Percentiles rank a stretch among this genome's conserved stretches.
Conservation (phyloP, 1,140 invertebrate genomes). For the Campoletis sonorensis region DNA sequence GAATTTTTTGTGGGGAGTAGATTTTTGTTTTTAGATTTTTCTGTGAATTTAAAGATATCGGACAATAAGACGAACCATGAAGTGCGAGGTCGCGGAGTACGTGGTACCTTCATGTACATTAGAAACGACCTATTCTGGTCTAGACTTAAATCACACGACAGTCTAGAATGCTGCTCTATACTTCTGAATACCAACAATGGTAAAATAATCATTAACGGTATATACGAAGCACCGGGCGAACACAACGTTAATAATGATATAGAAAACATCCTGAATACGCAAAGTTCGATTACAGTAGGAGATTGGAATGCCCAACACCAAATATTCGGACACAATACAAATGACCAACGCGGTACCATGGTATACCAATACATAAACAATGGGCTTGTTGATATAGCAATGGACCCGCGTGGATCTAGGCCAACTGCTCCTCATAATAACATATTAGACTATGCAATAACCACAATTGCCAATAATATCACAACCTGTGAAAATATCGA, state of each 20-base stretch:
- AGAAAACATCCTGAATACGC: slow-evolving; percentile 29
- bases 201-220: no score
- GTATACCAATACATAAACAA: slow-evolving; percentile 19
- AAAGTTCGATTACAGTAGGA: slow-evolving; percentile 24
- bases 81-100: no score
- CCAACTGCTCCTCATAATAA: background rate
- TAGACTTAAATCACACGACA: no score
- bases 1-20: no score
- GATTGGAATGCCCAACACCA: slow-evolving; percentile 37
- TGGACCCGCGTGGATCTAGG: slow-evolving; percentile 14
- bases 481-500: slow-evolving; percentile 24
- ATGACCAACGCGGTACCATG: background rate
- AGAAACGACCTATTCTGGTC: no score
- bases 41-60: no score
- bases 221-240: no score
- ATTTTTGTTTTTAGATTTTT: no score
- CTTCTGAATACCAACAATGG: no score
- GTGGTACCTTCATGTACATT: no score
- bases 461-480: slow-evolving; percentile 32
- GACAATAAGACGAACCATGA: no score
- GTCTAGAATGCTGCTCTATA: no score
- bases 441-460: slow-evolving; percentile 21
- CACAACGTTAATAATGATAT: slow-evolving; percentile 13
- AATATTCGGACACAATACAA: slow-evolving; percentile 1
- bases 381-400: slow-evolving; percentile 25